These are phyloP conservation scores for Drosophila birchii DNA, from an alignment of 2,888 invertebrate genomes.

Conservation along the genomic window DNA sequence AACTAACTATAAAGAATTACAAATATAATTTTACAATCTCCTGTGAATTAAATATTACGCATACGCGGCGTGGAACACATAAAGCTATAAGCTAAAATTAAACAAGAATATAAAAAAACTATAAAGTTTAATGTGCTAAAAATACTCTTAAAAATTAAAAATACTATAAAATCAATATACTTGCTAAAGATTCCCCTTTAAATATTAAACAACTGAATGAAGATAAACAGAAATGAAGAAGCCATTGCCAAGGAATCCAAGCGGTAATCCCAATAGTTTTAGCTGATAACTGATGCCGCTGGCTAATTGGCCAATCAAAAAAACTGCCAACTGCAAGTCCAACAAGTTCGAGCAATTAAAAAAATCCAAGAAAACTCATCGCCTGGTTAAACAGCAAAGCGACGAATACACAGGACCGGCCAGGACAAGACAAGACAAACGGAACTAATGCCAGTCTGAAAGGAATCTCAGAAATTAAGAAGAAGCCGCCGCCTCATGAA, in stretches of 20 bases:
- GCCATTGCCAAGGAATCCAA: neutral
- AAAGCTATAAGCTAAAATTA: neutral
- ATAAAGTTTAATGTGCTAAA: neutral
- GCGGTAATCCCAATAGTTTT: slow-evolving; percentile 17
- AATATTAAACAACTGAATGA: neutral
- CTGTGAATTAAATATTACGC: neutral
- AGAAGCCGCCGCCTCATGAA: slow-evolving; percentile 44
- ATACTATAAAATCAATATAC: neutral
- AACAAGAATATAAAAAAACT: neutral
- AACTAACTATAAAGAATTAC: neutral
- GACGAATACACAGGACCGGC: neutral
- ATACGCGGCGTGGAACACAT: neutral
- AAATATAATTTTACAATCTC: neutral
- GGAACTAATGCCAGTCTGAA: slow-evolving; percentile 68
- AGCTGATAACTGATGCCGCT: slow-evolving; percentile 52
- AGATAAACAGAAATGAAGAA: neutral
- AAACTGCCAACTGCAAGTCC: slow-evolving; percentile 45
- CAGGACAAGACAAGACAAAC: slow-evolving; percentile 59
- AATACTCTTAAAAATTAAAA: neutral
- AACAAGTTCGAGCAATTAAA: slow-evolving; percentile 64
- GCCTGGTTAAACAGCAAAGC: slow-evolving; percentile 30
- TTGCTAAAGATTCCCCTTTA: neutral
- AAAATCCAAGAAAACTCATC: slow-evolving; percentile 49
- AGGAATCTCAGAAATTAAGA: slow-evolving; percentile 64
- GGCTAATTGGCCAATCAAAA: slow-evolving; percentile 63